Conservation (phyloP, 2,797 vertebrate genomes). For the Galaxias olidus region DNA sequence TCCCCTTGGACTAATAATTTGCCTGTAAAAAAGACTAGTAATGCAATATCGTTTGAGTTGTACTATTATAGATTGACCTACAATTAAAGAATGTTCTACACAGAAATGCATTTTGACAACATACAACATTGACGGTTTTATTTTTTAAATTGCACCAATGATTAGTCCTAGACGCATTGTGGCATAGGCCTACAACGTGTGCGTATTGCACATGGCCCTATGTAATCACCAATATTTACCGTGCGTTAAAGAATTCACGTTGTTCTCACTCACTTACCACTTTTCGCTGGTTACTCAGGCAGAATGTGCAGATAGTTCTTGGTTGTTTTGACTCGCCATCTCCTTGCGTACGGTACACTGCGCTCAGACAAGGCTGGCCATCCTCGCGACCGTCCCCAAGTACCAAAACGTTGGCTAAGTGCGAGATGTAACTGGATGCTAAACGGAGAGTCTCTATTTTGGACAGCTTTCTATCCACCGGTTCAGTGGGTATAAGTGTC, state of each 20-base stretch:
- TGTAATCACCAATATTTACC: too few relatives aligned
- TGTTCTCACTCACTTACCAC: slow-evolving; percentile 70
- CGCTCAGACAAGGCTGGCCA: slow-evolving; percentile 83
- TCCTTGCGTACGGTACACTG: slow-evolving; percentile 73
- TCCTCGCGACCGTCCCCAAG: slow-evolving; percentile 81
- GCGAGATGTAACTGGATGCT: slow-evolving; percentile 90
- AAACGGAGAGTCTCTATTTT: slow-evolving; percentile 90
- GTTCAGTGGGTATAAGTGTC: slow-evolving; percentile 89
- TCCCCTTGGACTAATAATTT: too few relatives aligned
- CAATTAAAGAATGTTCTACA: too few relatives aligned
- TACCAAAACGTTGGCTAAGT: slow-evolving; percentile 87
- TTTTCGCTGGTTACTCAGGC: slow-evolving; percentile 89
- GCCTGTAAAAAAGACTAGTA: too few relatives aligned
- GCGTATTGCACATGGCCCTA: too few relatives aligned
- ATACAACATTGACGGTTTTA: too few relatives aligned
- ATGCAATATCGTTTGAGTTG: too few relatives aligned
- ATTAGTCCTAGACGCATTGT: too few relatives aligned
- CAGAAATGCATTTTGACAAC: too few relatives aligned
- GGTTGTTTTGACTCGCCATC: slow-evolving; percentile 74
- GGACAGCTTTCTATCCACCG: slow-evolving; percentile 87
- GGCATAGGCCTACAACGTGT: too few relatives aligned
- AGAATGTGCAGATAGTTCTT: slow-evolving; percentile 90
- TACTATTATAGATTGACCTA: too few relatives aligned
- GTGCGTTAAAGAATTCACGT: background rate
- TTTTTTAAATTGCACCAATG: too few relatives aligned